These are phyloP conservation scores for Thamnophis sirtalis DNA, from an alignment of 2,113 vertebrate species.

Conservation along the genomic window DNA sequence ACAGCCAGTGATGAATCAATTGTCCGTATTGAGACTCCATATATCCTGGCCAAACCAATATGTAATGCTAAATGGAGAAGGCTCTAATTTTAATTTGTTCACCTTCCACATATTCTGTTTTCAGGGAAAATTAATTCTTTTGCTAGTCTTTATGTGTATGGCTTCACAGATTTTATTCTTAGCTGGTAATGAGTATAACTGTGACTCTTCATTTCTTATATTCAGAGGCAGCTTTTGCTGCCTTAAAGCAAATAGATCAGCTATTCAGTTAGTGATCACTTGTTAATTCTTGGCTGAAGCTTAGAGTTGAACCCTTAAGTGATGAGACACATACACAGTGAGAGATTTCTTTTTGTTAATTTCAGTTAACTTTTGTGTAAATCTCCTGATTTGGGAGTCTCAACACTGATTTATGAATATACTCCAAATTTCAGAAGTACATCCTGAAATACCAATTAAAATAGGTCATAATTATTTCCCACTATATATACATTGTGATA, in stretches of 20 bases:
- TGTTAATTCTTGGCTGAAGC: constrained; percentile 4
- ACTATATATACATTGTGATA: not conserved
- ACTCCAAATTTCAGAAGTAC: not conserved
- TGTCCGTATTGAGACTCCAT: not conserved
- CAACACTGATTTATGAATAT: not conserved
- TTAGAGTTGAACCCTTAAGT: not conserved
- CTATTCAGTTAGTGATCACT: not conserved
- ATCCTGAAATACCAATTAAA: not conserved
- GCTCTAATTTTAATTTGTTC: not conserved
- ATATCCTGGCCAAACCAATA: not conserved
- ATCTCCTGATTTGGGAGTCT: not conserved
- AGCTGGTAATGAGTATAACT: not conserved
- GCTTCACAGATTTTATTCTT: not conserved
- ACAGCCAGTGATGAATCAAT: not conserved
- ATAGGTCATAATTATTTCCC: not conserved
- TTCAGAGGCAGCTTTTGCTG: not conserved
- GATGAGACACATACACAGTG: not conserved
- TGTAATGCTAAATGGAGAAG: not conserved
- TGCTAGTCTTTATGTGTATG: not conserved
- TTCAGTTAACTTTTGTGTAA: not conserved
- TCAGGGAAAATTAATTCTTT: not conserved
- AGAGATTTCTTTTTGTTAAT: not conserved
- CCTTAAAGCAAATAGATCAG: not conserved
- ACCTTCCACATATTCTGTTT: not conserved
- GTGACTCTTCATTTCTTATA: not conserved